Percentiles rank a stretch among this genome's conserved stretches.
Conservation (phyloP, 2,797 vertebrate species). For the Coilia nasus region DNA sequence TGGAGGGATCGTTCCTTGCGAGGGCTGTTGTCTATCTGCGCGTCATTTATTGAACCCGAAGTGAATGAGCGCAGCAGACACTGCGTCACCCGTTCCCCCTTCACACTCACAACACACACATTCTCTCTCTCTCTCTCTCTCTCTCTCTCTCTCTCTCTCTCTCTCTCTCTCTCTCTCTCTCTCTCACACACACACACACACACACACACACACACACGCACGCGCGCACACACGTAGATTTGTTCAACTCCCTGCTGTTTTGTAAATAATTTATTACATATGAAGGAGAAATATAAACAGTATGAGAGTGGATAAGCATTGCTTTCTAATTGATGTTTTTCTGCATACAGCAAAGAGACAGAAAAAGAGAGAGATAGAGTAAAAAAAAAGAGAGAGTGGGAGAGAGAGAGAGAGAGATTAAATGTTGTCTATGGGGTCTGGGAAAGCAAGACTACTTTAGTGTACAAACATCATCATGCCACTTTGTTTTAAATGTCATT, state of each 20-base stretch:
- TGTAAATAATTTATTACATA: background rate
- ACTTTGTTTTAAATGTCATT: background rate
- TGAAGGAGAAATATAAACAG: background rate
- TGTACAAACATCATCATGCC: background rate
- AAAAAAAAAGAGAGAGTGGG: too few species aligned
- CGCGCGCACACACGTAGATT: background rate
- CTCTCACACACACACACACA: background rate
- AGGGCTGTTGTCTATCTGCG: constrained; percentile 56
- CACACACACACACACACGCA: too few species aligned
- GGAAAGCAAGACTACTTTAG: background rate
- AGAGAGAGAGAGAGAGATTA: background rate
- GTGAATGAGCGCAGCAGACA: constrained; percentile 68
- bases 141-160: background rate
- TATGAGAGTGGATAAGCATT: background rate
- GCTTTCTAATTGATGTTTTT: background rate
- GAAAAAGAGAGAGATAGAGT: background rate
- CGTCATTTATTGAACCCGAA: constrained; percentile 54
- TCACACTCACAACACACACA: constrained; percentile 7
- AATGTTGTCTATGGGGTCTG: background rate
- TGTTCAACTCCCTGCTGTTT: background rate
- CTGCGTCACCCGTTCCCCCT: constrained; percentile 64
- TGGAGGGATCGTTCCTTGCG: constrained; percentile 8
- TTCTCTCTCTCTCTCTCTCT: background rate
- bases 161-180: background rate
- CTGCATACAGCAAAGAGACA: background rate